Conservation (phyloP, 1,140 invertebrate species). For the roundworm (Caenorhabditis elegans) region WBcel235 BX284602.5:6318001-6318500, state of each 20-base stretch:
- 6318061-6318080: no score
- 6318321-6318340: constrained; percentile 10
- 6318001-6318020: background rate
- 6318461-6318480: background rate
- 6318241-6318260: constrained; percentile 30
- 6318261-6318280: constrained; percentile 41
- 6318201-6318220: constrained; percentile 41
- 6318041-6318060: background rate
- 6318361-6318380: constrained; percentile 36
- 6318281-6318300: constrained; percentile 35
- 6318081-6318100: background rate
- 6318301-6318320: constrained; percentile 37
- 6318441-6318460: background rate
- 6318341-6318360: constrained; percentile 23
- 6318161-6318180: background rate
- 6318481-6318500: constrained; percentile 8
- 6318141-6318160: background rate
- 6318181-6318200: constrained; percentile 45
- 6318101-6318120: no score
- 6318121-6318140: no score
- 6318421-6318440: background rate
- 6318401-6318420: background rate
- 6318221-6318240: constrained; percentile 40
- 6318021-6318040: background rate
- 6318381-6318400: constrained; percentile 35